Evolutionary conservation across 2,797 vertebrate species (phyloP).

Genomic region (Oreochromis grahami): DNA sequence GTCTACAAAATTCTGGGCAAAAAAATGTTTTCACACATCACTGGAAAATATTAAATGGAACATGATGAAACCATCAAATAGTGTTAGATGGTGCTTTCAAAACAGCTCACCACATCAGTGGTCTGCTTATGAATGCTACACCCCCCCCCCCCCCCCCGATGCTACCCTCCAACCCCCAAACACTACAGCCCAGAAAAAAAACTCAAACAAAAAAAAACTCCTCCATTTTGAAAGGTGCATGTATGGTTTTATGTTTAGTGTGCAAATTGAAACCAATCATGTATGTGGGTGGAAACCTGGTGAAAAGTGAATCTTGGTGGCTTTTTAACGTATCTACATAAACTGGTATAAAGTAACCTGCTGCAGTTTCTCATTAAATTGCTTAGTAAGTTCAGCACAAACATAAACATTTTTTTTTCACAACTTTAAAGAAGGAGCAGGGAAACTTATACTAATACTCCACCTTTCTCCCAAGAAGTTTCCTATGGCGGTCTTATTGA

Average conservation of each 20-base stretch:
- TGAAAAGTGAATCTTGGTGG: not conserved
- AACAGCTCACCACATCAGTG: not conserved
- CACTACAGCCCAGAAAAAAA: not conserved
- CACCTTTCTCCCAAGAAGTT: conserved; percentile 88
- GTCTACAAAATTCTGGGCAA: not conserved
- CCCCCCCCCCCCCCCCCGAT: no score
- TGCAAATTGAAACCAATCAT: not conserved
- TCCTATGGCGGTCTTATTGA: conserved; percentile 92
- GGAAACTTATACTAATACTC: not conserved
- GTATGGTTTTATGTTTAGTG: not conserved
- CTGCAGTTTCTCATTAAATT: not conserved
- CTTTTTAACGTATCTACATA: not conserved
- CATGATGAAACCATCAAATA: not conserved
- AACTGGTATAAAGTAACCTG: not conserved
- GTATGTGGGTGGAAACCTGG: not conserved
- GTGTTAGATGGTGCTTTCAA: not conserved
- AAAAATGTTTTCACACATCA: rapidly evolving
- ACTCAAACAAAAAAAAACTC: not conserved
- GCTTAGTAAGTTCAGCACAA: not conserved
- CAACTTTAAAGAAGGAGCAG: not conserved
- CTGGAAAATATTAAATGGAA: not conserved
- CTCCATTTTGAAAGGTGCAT: not conserved
- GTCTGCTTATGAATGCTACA: not conserved
- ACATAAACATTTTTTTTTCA: not conserved
- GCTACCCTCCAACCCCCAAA: not conserved